Evolutionary conservation across 2,888 invertebrate genomes (phyloP), one percentile per base, ranked within the genome.

Genomic region (Iselma pallidipennis): DNA sequence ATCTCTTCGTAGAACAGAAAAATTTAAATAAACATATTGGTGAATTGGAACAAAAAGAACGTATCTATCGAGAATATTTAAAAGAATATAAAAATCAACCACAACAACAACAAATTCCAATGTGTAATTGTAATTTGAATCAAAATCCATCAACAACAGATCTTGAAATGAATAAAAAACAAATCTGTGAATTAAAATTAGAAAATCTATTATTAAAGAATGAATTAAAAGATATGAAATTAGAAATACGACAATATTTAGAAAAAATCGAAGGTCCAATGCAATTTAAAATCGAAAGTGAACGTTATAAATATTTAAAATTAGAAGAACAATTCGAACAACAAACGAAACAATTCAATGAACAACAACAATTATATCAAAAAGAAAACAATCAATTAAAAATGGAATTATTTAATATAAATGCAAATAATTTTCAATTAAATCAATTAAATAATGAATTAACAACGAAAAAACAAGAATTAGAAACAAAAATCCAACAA

Each of bases 1-100:
- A 84, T 1, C 77, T 89, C 23, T 78, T 84, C 1, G 79, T 82
- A 29, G 83, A 80, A 52, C 88, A 90, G 64, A 83, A 87, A 50
- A 85, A 86, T 31, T 81, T 90, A 62, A 88, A 88, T 75, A 82
- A 80, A 51, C 83, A 87, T 62, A 85, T 91, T 19, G 83, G 83
- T 33, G 88, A 90, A 66, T 76, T 91, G 54, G 87, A 89, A 76
- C 81, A 85, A 54, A 83, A 88, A 49, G 89, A 91, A 75, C 82
- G 87, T 1, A 87, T 89, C 0, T 91, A 91, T 72, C 83, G 89
- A 71, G 88, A 55, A 28, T 60, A 63, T 2, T 55, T 69, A 2
- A 59, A 61, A 14, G 66, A 66, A 21, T 53, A 56, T 12, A 54
- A 59, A 52, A 59, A 58, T 21, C 14, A 49, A 59, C 53, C 6